Percentiles rank a stretch among this genome's conserved stretches.
These are phyloP conservation scores for Drymodes brunneopygia DNA, from an alignment of 2,113 vertebrate genomes.

Conservation along the genomic window DNA sequence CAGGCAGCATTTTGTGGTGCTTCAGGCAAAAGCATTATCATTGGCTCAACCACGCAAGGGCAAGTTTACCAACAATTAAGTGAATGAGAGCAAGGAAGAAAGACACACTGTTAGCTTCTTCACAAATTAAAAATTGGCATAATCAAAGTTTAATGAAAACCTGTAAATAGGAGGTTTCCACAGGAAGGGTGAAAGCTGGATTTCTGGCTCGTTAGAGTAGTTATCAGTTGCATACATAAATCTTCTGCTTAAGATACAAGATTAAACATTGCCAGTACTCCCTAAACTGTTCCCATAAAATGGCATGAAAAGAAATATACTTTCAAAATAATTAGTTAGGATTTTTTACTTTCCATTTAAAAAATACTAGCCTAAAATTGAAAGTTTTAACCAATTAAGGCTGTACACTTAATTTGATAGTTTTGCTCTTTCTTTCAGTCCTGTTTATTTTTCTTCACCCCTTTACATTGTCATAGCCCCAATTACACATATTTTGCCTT, in stretches of 20 bases:
- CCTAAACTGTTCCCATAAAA: neutral
- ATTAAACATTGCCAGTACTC: neutral
- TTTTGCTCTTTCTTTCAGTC: neutral
- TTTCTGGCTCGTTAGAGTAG: neutral
- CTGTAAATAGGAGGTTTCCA: neutral
- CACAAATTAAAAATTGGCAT: neutral
- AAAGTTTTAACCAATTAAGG: neutral
- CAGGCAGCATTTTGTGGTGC: neutral
- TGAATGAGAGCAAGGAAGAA: neutral
- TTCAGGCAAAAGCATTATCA: neutral
- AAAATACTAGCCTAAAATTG: neutral
- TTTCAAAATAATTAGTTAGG: neutral
- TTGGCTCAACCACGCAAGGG: neutral
- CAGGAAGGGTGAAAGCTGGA: neutral
- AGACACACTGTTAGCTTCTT: neutral
- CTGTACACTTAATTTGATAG: neutral
- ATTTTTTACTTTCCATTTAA: neutral
- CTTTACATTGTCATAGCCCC: neutral
- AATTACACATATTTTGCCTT: neutral
- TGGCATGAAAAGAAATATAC: neutral
- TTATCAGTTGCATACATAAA: neutral
- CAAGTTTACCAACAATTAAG: neutral
- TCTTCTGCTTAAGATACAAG: neutral
- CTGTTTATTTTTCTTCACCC: neutral
- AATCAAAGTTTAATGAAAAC: neutral